phyloP scores from a whole-genome alignment of 2,888 invertebrate species.

The Dinocampus coccinellae region DNA sequence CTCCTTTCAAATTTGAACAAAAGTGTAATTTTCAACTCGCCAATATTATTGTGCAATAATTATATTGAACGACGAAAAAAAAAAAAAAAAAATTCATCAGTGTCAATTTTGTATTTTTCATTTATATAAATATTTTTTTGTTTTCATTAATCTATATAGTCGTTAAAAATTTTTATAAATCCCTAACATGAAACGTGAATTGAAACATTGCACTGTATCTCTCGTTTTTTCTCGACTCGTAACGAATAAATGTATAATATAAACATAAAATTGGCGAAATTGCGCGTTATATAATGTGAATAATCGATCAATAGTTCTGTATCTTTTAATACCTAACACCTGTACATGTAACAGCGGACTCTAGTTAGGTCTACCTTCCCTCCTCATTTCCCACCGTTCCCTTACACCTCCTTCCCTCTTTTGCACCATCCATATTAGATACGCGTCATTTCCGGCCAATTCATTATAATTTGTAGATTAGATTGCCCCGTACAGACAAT shows the following conservation, averaged over 20 bases:
- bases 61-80: too few relatives aligned
- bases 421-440: conserved; percentile 22
- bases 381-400: neutral
- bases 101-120: neutral
- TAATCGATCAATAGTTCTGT: conserved; percentile 42
- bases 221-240: conserved; percentile 35
- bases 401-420: neutral
- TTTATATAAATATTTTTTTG: neutral
- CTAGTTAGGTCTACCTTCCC: conserved; percentile 5
- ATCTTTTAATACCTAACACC: conserved; percentile 40
- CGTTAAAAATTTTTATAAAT: too few relatives aligned
- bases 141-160: too few relatives aligned
- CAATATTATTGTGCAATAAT: neutral
- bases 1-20: conserved; percentile 1
- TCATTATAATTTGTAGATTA: conserved; percentile 39
- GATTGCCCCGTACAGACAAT: conserved; percentile 26
- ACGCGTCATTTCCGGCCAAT: conserved; percentile 37
- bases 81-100: too few relatives aligned
- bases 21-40: neutral
- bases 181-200: too few relatives aligned
- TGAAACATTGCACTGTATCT: neutral
- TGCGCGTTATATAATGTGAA: conserved; percentile 38
- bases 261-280: too few relatives aligned
- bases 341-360: neutral
- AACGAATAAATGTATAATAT: conserved; percentile 32